Evolutionary conservation across 23 tunicate species (phyloP), one percentile per base, ranked within the genome.

Genomic region (Trididemnum clinides): DNA sequence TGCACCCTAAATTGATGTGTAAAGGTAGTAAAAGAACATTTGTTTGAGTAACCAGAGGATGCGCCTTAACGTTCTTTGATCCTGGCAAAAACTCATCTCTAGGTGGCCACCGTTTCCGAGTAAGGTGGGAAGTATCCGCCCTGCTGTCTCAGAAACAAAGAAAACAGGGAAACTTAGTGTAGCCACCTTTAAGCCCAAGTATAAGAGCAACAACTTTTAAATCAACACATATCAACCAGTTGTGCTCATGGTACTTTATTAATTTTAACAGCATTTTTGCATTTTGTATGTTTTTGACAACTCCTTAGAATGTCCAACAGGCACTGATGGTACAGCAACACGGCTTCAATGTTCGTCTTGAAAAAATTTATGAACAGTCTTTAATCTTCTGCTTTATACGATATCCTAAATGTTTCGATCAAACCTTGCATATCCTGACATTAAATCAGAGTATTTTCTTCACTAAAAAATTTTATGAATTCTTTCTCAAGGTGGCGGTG

Each of bases 401-500:
- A 62, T 26, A 62, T 62, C 27, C 26, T 26, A 62, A 62, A 62
- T 62, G 69, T 21, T 62, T 62, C 69, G 21, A 62, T 62, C 26
- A n/a, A n/a, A n/a, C n/a, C n/a, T n/a, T n/a, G n/a, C n/a, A n/a
- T n/a, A n/a, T n/a, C n/a, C n/a, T n/a, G 18, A 21, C 69, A 62
- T 12, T 62, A 62, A 62, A 62, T 26, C 69, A 62, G 27, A 62
- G 69, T 62, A 62, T 62, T 26, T 62, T 62, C 69, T 62, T 62
- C 21, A 62, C 27, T 22, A 21, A 62, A 62, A 62, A 62, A 62
- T 62, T 62, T 6, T 62, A 26, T 62, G 21, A 62, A 15, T 62
- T 62, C 27, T 74, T 39, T 74, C 58, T 74, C 81, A 12, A 58
- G 37, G 81, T 74, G 58, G 28, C 81, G 57, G 81, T 74, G 38